Evolutionary conservation across 2,113 vertebrate species (phyloP).

Genomic region (Himantopus leucocephalus): DNA sequence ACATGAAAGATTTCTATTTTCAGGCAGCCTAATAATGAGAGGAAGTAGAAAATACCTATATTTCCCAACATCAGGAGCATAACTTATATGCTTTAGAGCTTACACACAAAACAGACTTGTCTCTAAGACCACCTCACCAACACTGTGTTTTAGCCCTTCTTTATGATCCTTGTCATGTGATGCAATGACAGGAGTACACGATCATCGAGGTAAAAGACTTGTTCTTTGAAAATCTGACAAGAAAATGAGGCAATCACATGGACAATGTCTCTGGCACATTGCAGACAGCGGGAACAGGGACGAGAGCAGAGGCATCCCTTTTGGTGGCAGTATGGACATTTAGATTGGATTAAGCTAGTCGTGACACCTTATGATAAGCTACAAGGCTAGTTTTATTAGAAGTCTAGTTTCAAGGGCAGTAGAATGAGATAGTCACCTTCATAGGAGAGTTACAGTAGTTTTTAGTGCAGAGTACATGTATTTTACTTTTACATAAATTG

Average conservation of each 20-base stretch:
- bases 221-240: neutral
- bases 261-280: neutral
- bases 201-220: neutral
- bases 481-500: neutral
- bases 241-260: neutral
- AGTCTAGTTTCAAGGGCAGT: neutral
- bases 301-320: neutral
- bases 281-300: neutral
- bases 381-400: neutral
- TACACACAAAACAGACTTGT: neutral
- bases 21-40: neutral
- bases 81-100: neutral
- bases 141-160: neutral
- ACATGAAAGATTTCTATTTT: neutral
- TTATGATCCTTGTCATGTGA: neutral
- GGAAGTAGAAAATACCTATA: neutral
- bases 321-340: neutral
- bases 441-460: neutral
- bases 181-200: neutral
- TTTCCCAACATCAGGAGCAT: neutral
- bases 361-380: neutral
- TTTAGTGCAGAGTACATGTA: neutral
- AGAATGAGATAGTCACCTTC: neutral
- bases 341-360: neutral
- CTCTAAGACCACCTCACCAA: neutral